Percentiles rank a stretch among this genome's conserved stretches.
These are phyloP conservation scores for Diploptera punctata DNA, from an alignment of 2,888 invertebrate genomes.

Conservation along the genomic window DNA sequence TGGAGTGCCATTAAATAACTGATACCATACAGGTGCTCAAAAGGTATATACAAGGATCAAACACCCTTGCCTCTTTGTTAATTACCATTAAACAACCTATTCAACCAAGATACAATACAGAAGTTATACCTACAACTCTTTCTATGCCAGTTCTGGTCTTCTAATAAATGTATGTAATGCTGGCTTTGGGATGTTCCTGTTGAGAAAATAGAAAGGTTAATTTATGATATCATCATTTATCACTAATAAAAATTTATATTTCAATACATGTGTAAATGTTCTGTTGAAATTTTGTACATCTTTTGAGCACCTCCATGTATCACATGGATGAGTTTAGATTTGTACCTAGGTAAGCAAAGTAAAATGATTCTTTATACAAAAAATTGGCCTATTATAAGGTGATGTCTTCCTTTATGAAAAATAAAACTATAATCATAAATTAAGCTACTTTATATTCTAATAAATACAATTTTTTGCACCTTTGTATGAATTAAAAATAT, in stretches of 20 bases:
- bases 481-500: no score
- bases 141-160: conserved; percentile 44
- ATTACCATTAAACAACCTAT: conserved; percentile 21
- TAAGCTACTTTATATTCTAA: no score
- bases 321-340: no score
- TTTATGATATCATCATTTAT: conserved; percentile 20
- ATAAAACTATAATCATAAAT: no score
- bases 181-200: conserved; percentile 58
- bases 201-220: conserved; percentile 42
- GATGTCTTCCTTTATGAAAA: no score
- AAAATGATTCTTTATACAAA: no score
- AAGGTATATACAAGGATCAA: conserved; percentile 21
- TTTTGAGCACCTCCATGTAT: conserved; percentile 40
- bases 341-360: no score
- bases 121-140: conserved; percentile 38
- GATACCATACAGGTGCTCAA: conserved; percentile 30
- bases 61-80: conserved; percentile 23
- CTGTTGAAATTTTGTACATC: conserved; percentile 21
- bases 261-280: neutral
- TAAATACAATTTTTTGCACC: no score
- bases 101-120: conserved; percentile 7
- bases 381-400: no score
- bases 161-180: conserved; percentile 90
- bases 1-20: conserved; percentile 12
- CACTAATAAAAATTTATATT: neutral